Conservation (phyloP, 2,888 invertebrate species). For the Trachelus troglodyta region DNA sequence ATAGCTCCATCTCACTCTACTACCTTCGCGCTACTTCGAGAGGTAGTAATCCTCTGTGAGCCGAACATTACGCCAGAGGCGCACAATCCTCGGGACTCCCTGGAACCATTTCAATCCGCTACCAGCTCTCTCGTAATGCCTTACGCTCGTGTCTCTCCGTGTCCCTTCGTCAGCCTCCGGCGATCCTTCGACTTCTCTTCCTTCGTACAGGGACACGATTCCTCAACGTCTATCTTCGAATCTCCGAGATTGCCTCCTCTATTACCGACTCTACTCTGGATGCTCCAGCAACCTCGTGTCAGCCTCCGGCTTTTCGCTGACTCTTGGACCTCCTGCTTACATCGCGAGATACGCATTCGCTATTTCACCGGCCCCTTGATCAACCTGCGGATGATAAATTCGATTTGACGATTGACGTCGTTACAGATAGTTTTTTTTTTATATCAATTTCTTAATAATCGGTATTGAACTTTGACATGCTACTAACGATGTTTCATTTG, state of each 20-base stretch:
- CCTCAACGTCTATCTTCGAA: constrained; percentile 3
- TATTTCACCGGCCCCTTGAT: background rate
- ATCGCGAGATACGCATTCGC: background rate
- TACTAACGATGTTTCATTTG: background rate
- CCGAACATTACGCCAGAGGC: constrained; percentile 54
- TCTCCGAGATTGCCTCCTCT: background rate
- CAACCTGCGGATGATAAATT: background rate
- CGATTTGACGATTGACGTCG: background rate
- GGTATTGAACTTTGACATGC: background rate
- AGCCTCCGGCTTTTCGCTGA: background rate
- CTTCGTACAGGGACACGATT: constrained; percentile 12
- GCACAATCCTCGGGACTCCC: constrained; percentile 38
- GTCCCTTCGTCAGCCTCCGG: constrained; percentile 9
- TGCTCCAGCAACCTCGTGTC: background rate
- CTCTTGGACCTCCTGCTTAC: background rate
- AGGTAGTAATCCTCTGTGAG: constrained; percentile 53
- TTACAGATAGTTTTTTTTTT: background rate
- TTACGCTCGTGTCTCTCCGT: constrained; percentile 19
- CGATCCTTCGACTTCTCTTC: constrained; percentile 27
- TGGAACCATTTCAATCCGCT: constrained; percentile 15
- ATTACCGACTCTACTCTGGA: background rate
- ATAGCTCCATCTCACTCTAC: constrained; percentile 24
- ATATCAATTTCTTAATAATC: background rate
- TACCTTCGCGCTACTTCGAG: constrained; percentile 33
- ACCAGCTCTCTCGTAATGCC: constrained; percentile 24